phyloP scores from a whole-genome alignment of 2,113 vertebrate genomes.

The human (Homo sapiens) region DNA sequence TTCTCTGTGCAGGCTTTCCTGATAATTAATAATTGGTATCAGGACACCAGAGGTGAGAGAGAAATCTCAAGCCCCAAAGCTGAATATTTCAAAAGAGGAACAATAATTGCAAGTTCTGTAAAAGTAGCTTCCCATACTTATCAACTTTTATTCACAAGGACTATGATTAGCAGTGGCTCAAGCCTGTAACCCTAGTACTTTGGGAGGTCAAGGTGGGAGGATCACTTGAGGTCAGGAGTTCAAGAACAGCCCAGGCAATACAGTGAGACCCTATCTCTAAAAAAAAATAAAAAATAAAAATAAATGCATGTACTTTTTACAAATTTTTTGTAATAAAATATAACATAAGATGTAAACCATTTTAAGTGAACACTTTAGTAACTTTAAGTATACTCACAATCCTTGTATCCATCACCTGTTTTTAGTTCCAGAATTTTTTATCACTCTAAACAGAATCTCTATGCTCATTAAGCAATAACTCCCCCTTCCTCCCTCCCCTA shows the following conservation, averaged over 20 bases:
- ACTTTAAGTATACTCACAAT: too few relatives aligned
- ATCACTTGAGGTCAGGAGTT: too few relatives aligned
- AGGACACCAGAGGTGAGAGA: background rate
- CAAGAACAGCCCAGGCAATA: too few relatives aligned
- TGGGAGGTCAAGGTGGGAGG: too few relatives aligned
- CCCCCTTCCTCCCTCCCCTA: background rate
- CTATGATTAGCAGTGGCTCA: background rate
- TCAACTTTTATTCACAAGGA: background rate
- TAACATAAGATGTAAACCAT: background rate
- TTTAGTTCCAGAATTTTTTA: background rate
- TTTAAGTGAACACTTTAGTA: background rate
- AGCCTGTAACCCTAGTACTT: too few relatives aligned
- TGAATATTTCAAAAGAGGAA: too few relatives aligned
- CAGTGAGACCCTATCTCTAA: too few relatives aligned
- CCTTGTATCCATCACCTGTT: background rate
- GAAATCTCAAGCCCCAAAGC: background rate
- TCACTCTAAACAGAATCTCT: background rate
- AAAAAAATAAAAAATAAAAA: background rate
- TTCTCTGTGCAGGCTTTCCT: too few relatives aligned
- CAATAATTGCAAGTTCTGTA: background rate
- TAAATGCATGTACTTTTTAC: too few relatives aligned
- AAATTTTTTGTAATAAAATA: background rate
- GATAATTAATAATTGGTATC: background rate
- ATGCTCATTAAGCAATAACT: fast-evolving
- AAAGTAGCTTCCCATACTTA: fast-evolving